Evolutionary conservation across 1,140 invertebrate genomes (phyloP), one percentile per base, ranked within the genome.

Genomic region (Mercenaria mercenaria): DNA sequence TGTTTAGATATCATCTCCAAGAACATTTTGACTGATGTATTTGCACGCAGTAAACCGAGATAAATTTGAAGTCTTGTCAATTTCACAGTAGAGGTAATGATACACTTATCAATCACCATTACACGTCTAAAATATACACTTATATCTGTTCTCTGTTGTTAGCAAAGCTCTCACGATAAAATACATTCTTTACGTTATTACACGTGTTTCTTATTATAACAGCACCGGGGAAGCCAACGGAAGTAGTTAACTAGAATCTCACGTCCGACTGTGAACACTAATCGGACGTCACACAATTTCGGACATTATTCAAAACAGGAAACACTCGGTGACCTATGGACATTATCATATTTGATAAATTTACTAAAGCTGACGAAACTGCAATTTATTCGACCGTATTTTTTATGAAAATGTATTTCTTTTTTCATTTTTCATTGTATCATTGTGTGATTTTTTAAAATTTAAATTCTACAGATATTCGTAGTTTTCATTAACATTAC

Each of bases 41-140:
- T 52, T 81, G 79, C 32, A 81, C 79, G 39, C 3, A 37, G 15
- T 61, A n/a, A 6, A 61, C 79, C 34, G 52, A 34, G 8, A 64
- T 64, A 59, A 81, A 81, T 81, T 41, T 81, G 50, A 59, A 52
- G 37, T n/a, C 32, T 50, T 81, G 79, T 81, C 79, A 77, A 77
- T 77, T 26, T 50, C 39, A 32, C 43, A 77, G 74, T 26, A 26
- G 74, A 26, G 2, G 13, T 77, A 47, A 50, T 77, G 29, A 50
- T 29, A 32, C 4, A 26, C 26, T 1, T 13, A 77, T 77, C 43
- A 47, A 77, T 77, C 74, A 77, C 3, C 43, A 77, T 77, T 18
- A 52, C 74, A 50, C 74, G 6, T 32, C 29, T 34, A 52, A 52
- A 74, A 41, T 74, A 74, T 74, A 74, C 69, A 74, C 69, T 74